phyloP scores from a whole-genome alignment of 2,888 invertebrate genomes.

The Trachelus troglodyta region DNA sequence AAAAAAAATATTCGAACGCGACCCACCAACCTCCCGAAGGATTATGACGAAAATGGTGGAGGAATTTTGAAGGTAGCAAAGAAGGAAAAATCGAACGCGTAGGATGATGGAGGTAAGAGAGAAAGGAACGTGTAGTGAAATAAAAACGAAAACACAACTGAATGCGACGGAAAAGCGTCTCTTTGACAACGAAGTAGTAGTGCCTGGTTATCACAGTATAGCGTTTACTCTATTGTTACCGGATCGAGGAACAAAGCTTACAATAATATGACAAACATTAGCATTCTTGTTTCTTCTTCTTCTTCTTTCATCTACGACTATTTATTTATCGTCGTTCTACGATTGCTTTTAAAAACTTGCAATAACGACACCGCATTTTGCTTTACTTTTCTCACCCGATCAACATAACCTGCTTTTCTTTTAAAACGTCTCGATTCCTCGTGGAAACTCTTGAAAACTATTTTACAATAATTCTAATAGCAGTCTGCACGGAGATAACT shows the following conservation, averaged over 20 bases:
- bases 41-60: not conserved
- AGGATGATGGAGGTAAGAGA: not conserved
- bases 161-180: not conserved
- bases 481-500: conserved; percentile 43
- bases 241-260: not conserved
- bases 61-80: not conserved
- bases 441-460: not conserved
- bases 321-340: not conserved
- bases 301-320: not conserved
- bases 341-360: not conserved
- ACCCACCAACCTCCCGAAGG: not conserved
- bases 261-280: not conserved
- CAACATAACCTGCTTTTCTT: not conserved
- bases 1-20: no score
- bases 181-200: not conserved
- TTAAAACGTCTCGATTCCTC: not conserved
- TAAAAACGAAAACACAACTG: not conserved
- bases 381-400: not conserved
- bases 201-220: not conserved
- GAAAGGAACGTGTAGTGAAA: not conserved
- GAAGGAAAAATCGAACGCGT: no score
- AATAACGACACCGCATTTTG: not conserved
- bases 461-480: conserved; percentile 36
- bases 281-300: not conserved
- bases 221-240: not conserved